phyloP scores from a whole-genome alignment of 2,888 invertebrate genomes.

The Acanthosoma haemorrhoidale region DNA sequence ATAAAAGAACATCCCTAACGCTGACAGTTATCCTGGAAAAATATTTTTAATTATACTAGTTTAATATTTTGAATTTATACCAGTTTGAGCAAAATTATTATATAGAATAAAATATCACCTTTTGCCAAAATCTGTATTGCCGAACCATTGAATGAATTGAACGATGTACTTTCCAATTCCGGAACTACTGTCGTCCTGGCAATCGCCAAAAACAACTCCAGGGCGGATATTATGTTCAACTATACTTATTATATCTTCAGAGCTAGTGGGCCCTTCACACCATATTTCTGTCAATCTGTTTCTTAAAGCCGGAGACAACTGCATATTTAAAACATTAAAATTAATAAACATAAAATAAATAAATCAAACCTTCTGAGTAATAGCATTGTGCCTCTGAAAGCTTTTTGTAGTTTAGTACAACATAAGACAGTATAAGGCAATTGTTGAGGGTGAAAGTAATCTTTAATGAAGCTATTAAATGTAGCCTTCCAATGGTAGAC shows the following conservation, averaged over 20 bases:
- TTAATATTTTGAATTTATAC: background rate
- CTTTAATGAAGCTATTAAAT: too few relatives aligned
- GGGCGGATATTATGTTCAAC: slow-evolving; percentile 68
- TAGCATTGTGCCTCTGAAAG: too few relatives aligned
- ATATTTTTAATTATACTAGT: background rate
- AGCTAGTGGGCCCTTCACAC: slow-evolving; percentile 74
- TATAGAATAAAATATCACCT: slow-evolving; percentile 45
- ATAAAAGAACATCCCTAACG: slow-evolving; percentile 85
- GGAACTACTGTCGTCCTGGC: slow-evolving; percentile 51
- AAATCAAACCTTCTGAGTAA: too few relatives aligned
- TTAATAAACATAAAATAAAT: too few relatives aligned
- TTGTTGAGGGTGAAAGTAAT: too few relatives aligned
- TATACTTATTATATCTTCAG: slow-evolving; percentile 71
- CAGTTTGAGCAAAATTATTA: too few relatives aligned
- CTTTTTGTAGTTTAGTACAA: too few relatives aligned
- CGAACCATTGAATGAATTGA: slow-evolving; percentile 75
- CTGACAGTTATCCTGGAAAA: slow-evolving; percentile 71
- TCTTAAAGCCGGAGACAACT: slow-evolving; percentile 88
- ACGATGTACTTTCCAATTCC: slow-evolving; percentile 67
- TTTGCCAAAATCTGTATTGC: slow-evolving; percentile 62
- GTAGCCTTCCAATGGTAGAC: too few relatives aligned
- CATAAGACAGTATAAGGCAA: too few relatives aligned
- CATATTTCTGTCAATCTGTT: slow-evolving; percentile 99
- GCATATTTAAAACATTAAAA: slow-evolving; percentile 35
- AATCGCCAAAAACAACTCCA: slow-evolving; percentile 52